Percentiles rank a stretch among this genome's conserved stretches.
phyloP scores from a whole-genome alignment of 2,888 invertebrate species.

The Morpho deidamia region DNA sequence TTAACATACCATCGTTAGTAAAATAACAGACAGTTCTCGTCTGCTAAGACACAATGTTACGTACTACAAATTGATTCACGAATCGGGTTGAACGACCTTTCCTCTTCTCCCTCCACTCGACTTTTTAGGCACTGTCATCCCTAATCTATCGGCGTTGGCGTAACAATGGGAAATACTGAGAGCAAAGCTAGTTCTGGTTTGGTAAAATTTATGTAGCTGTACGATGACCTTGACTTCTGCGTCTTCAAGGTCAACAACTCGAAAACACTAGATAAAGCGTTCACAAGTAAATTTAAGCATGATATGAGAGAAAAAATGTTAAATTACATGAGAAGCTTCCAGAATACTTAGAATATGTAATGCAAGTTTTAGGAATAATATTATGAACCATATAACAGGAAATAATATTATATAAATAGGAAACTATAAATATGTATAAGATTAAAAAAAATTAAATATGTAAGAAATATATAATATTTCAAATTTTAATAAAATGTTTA shows the following conservation, averaged over 20 bases:
- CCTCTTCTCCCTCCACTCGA: conserved; percentile 45
- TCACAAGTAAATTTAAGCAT: conserved; percentile 1
- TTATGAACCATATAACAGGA: too few relatives aligned
- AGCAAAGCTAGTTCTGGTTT: conserved; percentile 36
- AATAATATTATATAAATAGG: too few relatives aligned
- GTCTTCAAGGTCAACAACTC: conserved; percentile 49
- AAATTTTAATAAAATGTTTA: too few relatives aligned
- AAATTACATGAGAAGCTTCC: too few relatives aligned
- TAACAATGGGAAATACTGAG: conserved; percentile 56
- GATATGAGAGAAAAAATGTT: background rate
- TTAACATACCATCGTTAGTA: background rate
- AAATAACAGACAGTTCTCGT: background rate
- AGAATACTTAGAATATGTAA: too few relatives aligned
- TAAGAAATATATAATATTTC: too few relatives aligned
- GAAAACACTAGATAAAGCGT: background rate
- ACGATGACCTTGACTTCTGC: conserved; percentile 59
- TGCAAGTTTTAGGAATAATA: too few relatives aligned
- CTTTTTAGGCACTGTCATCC: conserved; percentile 58
- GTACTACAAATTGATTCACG: conserved; percentile 57
- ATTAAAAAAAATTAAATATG: too few relatives aligned
- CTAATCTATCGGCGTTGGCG: conserved; percentile 54
- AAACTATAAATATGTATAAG: too few relatives aligned
- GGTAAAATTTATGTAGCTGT: conserved; percentile 38
- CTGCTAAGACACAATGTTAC: conserved; percentile 31
- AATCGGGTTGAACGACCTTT: conserved; percentile 58